Evolutionary conservation across 2,888 invertebrate genomes (phyloP), one percentile per base, ranked within the genome.

Genomic region (Tigriopus californicus): DNA sequence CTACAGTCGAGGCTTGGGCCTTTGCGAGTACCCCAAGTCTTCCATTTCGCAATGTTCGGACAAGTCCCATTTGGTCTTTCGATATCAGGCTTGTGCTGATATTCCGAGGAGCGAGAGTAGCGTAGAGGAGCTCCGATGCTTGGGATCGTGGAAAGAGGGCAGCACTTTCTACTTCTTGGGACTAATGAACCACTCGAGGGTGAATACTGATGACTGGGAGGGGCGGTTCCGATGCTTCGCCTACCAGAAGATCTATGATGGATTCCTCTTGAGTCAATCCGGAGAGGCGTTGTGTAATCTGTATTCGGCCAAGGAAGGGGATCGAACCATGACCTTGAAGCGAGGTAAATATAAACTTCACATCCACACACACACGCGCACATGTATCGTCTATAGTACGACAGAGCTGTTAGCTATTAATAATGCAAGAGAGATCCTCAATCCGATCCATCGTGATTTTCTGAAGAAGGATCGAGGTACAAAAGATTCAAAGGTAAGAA

Each of bases 61-160:
- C 22, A 54, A 54, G n/a, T 54, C 54, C 18, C 25, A 54, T 15
- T 40, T 54, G 25, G 41, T 54, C 6, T 54, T 54, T 54, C 40
- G 54, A 15, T 33, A 54, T 54, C 54, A 54, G 33, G 54, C 54
- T 40, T 54, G 54, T 54, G 54, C 54, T 10, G 54, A 54, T 41
- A 54, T 54, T 22, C 25, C 25, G 1, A 15, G 54, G 12, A 54
- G 41, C 15, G 54, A 54, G 41, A 54, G 54, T 18, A 40, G 18
- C 1, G 90, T 87, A 65, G 90, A 90, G 72, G 89, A 89, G 70
- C 75, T 91, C 55, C 86, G 89, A 68, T 91, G 90, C 68, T 73
- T 90, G 66, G 90, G 89, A 4, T 82, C 83, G 60, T 91, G 90
- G 90, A 90, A 89, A 73, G 90, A 90, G 71, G 90, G 90, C 61